These are phyloP conservation scores for Pteropus rufus DNA, from an alignment of 2,797 vertebrate species.

Conservation along the genomic window DNA sequence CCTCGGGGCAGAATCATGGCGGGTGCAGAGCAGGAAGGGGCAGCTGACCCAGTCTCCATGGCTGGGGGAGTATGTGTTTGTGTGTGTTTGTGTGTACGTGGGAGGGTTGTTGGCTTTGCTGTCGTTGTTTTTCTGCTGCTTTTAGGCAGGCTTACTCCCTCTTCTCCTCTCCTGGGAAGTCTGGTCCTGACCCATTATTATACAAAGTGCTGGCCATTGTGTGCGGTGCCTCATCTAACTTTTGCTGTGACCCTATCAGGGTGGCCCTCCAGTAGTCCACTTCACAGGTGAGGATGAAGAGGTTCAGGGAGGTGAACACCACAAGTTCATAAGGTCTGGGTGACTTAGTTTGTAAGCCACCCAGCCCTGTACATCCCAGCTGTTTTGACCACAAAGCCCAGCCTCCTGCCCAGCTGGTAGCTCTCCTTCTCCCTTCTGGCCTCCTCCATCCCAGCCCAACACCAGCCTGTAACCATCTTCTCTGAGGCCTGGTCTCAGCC, in stretches of 20 bases:
- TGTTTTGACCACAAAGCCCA: neutral
- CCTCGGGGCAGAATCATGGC: no score
- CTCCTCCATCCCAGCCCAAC: neutral
- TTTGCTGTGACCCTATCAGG: neutral
- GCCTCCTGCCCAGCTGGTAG: neutral
- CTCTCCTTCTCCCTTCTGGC: neutral
- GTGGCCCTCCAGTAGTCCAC: no score
- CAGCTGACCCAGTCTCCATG: neutral
- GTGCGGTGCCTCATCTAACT: neutral
- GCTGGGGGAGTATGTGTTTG: neutral
- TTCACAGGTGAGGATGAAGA: neutral
- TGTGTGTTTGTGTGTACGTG: rapidly evolving
- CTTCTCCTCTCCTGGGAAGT: neutral
- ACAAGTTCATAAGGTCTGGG: neutral
- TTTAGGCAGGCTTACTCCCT: neutral
- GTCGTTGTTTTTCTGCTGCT: neutral
- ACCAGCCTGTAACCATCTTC: neutral
- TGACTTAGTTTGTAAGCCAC: neutral
- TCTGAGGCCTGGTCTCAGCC: neutral
- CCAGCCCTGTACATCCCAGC: neutral
- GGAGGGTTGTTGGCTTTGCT: neutral
- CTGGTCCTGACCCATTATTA: neutral
- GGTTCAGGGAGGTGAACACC: neutral
- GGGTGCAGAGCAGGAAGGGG: neutral
- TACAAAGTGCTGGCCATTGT: neutral